Conservation (phyloP, 1,140 invertebrate genomes). For the Brachystomella parvula region DNA sequence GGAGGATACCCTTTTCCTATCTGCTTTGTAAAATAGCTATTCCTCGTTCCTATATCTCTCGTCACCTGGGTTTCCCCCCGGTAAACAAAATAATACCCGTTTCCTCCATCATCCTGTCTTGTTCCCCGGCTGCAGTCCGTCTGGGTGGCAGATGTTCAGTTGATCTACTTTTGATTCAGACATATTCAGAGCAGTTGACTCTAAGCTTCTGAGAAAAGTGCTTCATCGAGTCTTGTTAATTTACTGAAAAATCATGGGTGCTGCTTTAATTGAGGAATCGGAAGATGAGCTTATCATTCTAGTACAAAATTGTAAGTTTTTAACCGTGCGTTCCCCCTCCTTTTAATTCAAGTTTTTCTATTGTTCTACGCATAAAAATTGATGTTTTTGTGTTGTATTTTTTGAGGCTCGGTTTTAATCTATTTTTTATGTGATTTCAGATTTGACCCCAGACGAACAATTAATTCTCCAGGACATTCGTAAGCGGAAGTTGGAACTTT, state of each 20-base stretch:
- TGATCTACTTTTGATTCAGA: background rate
- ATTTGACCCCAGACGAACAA: constrained; percentile 83
- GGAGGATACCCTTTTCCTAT: background rate
- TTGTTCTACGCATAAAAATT: too few relatives aligned
- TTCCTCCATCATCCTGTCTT: too few relatives aligned
- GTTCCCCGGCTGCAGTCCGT: too few relatives aligned
- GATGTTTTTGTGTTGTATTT: too few relatives aligned
- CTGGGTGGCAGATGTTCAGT: background rate
- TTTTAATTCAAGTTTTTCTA: too few relatives aligned
- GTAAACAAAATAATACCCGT: background rate
- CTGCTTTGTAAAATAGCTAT: too few relatives aligned
- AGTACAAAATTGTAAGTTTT: background rate
- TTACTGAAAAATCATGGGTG: constrained; percentile 3
- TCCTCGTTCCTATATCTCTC: too few relatives aligned
- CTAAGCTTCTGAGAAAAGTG: too few relatives aligned
- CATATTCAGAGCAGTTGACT: background rate
- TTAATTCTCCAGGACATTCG: constrained; percentile 81
- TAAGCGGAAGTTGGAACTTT: constrained; percentile 76
- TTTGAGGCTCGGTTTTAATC: too few relatives aligned
- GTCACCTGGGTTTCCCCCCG: background rate
- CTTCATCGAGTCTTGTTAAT: background rate
- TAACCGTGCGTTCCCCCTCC: too few relatives aligned
- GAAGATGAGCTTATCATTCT: background rate
- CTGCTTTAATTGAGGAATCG: background rate
- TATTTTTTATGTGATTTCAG: constrained; percentile 51